Evolutionary conservation across 2,113 vertebrate genomes (phyloP), one percentile per base, ranked within the genome.

Genomic region (Etheostoma cragini): DNA sequence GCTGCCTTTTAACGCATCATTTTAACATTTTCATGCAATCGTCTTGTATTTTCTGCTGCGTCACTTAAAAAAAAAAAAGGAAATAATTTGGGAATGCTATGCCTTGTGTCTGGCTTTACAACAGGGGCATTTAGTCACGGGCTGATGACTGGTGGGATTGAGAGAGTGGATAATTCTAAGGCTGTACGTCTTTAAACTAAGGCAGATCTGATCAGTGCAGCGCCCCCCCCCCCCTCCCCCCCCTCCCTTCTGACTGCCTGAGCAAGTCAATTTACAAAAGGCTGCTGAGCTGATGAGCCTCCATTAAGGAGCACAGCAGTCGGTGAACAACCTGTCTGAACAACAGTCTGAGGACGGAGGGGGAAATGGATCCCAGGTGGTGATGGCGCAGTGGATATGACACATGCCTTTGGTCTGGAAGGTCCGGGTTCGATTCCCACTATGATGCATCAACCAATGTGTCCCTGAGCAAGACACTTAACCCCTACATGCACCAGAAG

Each of bases 181-280:
- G 35, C 73, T 14, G 53, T 77, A 30, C 81, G 78, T 60, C 70
- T 92, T 86, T 82, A 88, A 87, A 90, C 88, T 80, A 79, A 88
- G 87, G 80, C 78, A 87, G 89, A 85, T 91, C 76, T 87, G 80
- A 84, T 92, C 52, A 72, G 79, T 38, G 22, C 42, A 49, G 62
- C 26, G 76, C 77, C 61, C 7, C 54, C 5, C 53, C 24, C 38
- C n/a, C 0, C 0, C n/a, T n/a, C 26, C 78, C 77, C 61, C 7
- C 54, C 5, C 53, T 33, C 38, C n/a, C 0, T 24, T 72, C 58
- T 57, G 58, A 63, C 69, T 66, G 72, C 72, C 68, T 71, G 80
- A 87, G 88, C 78, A 91, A 87, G 87, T 89, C 87, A 84, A 82
- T 93, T 90, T 91, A 85, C 74, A 76, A 66, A 68, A 89, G 78